These are phyloP conservation scores for Augochlorella aurata DNA, from an alignment of 2,888 invertebrate genomes.

Conservation along the genomic window DNA sequence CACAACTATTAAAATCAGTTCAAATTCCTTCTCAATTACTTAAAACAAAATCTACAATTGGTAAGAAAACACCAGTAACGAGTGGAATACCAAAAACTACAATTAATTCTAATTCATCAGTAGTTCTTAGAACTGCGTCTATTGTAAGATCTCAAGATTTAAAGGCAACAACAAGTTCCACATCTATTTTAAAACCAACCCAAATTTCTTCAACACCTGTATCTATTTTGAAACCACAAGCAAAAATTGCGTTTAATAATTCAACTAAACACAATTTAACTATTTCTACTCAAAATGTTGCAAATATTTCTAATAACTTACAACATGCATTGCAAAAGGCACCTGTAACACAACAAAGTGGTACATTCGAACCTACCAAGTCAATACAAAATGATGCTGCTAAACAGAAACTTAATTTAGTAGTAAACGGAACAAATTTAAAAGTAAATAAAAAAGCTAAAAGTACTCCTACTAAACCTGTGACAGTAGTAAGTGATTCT, in stretches of 20 bases:
- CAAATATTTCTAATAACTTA: constrained; percentile 43
- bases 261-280: constrained; percentile 60
- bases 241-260: constrained; percentile 63
- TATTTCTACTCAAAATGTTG: constrained; percentile 57
- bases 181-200: constrained; percentile 67
- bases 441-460: constrained; percentile 57
- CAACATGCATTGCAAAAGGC: constrained; percentile 58
- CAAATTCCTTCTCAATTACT: constrained; percentile 73
- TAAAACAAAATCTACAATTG: constrained; percentile 56
- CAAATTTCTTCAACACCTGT: constrained; percentile 70
- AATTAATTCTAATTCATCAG: constrained; percentile 58
- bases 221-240: constrained; percentile 77
- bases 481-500: constrained; percentile 60
- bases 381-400: constrained; percentile 51
- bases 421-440: constrained; percentile 51
- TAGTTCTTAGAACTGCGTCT: constrained; percentile 71
- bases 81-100: constrained; percentile 44
- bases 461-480: constrained; percentile 41
- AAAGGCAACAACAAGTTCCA: constrained; percentile 59
- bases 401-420: constrained; percentile 59
- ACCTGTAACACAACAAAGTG: constrained; percentile 37
- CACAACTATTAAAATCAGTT: constrained; percentile 70
- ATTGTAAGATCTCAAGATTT: constrained; percentile 71
- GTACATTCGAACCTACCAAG: constrained; percentile 53
- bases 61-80: constrained; percentile 44